Base-by-base conservation (phyloP, 2,113 vertebrate genomes). In the Genyomyrus donnyi region DNA sequence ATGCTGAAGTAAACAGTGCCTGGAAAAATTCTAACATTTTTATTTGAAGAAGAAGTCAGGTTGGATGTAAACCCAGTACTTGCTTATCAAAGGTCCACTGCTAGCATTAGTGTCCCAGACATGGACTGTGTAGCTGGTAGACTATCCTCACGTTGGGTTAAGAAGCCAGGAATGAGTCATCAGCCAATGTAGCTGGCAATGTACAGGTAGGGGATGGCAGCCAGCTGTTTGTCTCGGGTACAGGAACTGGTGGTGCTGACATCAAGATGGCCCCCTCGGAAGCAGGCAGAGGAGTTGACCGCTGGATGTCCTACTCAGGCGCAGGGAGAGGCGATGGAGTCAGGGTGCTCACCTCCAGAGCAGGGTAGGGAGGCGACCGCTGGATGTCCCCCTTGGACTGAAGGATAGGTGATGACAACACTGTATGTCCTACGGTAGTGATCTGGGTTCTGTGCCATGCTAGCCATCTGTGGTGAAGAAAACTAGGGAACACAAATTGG, bases 381-480 rank as follows among this genome's bases (percentile, higher is more conserved):
- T 80, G 74, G 74, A 80, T 80, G 15, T 80, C 74, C 74, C 74
- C 74, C 35, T 80, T 80, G 74, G 74, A 80, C 74, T 7, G 35
- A 21, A 17, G 74, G 74, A 19, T 80, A 80, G 74, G 74, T 80
- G 74, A 80, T 80, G 74, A 80, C 74, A 80, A 42, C 74, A 80
- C 74, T 80, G 13, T 35, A 77, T 0, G 74, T 80, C 35, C 74
- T 80, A 80, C 35, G 5, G 31, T 80, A 42, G 74, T 6, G 15
- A 42, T 19, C 74, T 80, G 74, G 74, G 31, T 80, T 80, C 83
- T 1, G 83, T 48, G 45, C 83, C 83, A 85, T 11, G 39, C 39
- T n/a, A 85, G 19, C 83, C 45, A 48, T 85, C 83, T 85, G 83
- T 85, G 45, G 83, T 48, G 83, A 85, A 85, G 83, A 85, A 48